Percentiles rank a stretch among this genome's conserved stretches.
phyloP scores from a whole-genome alignment of 2,797 vertebrate genomes.

The Halcyon badia region DNA sequence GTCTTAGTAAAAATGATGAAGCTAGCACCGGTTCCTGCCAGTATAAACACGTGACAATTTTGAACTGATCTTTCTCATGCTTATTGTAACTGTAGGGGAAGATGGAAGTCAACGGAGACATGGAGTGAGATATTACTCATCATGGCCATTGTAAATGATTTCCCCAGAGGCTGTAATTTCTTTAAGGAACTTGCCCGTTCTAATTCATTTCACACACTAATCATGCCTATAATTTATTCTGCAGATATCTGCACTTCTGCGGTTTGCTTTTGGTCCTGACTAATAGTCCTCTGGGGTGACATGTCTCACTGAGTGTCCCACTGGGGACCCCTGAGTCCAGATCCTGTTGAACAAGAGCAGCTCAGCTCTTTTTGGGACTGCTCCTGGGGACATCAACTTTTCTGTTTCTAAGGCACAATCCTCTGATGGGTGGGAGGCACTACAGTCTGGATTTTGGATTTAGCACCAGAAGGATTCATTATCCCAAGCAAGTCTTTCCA shows the following conservation, averaged over 20 bases:
- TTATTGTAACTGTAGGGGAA: neutral
- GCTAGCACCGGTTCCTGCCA: neutral
- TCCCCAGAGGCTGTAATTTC: conserved; percentile 39
- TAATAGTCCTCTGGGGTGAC: neutral
- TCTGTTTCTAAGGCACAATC: neutral
- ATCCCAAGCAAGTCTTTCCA: neutral
- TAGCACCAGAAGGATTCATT: neutral
- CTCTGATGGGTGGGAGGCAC: neutral
- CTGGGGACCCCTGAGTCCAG: neutral
- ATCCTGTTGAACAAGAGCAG: neutral
- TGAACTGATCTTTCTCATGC: neutral
- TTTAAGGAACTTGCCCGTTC: neutral
- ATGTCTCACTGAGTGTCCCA: neutral
- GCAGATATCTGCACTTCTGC: neutral
- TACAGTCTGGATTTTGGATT: neutral
- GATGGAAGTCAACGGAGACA: neutral
- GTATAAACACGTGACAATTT: neutral
- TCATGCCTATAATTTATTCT: neutral
- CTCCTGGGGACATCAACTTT: fast-evolving
- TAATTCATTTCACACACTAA: neutral
- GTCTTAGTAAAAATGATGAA: neutral
- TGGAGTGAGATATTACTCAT: neutral
- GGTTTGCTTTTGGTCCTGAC: neutral
- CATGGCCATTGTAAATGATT: neutral
- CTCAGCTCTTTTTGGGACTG: neutral